phyloP scores from a whole-genome alignment of 1,140 invertebrate genomes.

The Plutomurus gul region DNA sequence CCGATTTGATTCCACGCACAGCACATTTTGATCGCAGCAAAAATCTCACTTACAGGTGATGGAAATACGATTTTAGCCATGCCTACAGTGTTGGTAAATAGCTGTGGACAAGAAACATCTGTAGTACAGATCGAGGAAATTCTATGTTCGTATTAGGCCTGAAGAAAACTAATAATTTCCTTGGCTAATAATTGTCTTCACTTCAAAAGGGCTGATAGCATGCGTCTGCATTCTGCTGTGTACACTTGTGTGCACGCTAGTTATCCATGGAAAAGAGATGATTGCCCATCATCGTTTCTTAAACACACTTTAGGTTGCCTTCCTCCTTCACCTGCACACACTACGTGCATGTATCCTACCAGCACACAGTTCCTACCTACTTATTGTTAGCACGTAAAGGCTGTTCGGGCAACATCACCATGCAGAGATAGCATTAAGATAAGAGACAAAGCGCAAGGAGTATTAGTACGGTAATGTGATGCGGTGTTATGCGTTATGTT shows the following conservation, averaged over 20 bases:
- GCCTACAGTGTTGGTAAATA: background rate
- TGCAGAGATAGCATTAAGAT: background rate
- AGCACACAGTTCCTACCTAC: background rate
- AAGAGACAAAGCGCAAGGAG: background rate
- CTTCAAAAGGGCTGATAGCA: no score
- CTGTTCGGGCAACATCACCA: background rate
- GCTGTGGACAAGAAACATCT: background rate
- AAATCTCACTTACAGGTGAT: slow-evolving; percentile 34
- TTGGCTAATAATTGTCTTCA: slow-evolving; percentile 24
- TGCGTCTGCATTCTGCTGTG: no score
- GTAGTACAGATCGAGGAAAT: background rate
- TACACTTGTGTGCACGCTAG: no score
- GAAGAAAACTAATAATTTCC: slow-evolving; percentile 31
- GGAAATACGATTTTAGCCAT: background rate
- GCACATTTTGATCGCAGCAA: slow-evolving; percentile 25
- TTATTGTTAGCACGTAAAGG: no score
- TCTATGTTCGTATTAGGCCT: no score
- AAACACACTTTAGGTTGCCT: background rate
- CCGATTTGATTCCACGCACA: background rate
- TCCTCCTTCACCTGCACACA: background rate
- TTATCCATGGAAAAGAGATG: background rate
- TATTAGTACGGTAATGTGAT: background rate
- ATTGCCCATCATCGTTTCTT: background rate
- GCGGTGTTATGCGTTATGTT: no score
- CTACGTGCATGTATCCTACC: no score